These are phyloP conservation scores for Coptodon bakossiorum DNA, from an alignment of 2,113 vertebrate species.

Conservation along the genomic window DNA sequence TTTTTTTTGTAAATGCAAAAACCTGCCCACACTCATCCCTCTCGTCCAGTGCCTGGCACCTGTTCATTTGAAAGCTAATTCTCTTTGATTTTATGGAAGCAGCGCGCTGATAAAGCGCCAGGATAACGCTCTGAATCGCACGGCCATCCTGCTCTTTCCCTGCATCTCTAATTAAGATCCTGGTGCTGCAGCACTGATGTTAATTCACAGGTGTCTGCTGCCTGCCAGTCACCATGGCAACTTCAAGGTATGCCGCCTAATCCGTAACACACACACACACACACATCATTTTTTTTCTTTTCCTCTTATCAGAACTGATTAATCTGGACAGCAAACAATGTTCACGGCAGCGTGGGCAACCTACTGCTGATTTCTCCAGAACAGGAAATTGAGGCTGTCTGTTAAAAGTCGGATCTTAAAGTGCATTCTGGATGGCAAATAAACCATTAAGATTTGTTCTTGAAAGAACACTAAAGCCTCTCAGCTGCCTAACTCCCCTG, in stretches of 20 bases:
- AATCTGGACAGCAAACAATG: constrained; percentile 58
- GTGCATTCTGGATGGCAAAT: constrained; percentile 14
- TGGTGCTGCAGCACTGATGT: constrained; percentile 53
- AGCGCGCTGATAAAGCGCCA: constrained; percentile 48
- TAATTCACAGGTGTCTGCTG: constrained; percentile 78
- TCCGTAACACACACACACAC: constrained; percentile 16
- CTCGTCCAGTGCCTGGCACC: constrained; percentile 32
- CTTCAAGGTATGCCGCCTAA: constrained; percentile 64
- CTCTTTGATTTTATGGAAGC: constrained; percentile 69
- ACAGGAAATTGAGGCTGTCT: constrained; percentile 36
- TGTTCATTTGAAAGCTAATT: constrained; percentile 66
- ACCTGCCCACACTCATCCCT: not conserved
- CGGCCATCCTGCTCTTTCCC: constrained; percentile 27
- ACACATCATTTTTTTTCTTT: not conserved
- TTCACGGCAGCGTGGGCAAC: not conserved
- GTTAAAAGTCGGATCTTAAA: constrained; percentile 26
- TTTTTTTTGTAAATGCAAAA: not conserved
- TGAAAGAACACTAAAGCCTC: constrained; percentile 3
- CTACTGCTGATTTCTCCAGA: not conserved
- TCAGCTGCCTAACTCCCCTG: not conserved
- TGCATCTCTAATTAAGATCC: constrained; percentile 69
- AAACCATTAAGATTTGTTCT: constrained; percentile 8
- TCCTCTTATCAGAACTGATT: constrained; percentile 59
- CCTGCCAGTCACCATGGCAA: constrained; percentile 70
- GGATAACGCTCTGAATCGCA: constrained; percentile 7